These are phyloP conservation scores for Saccostrea glomerata DNA, from an alignment of 1,140 invertebrate genomes.

Conservation along the genomic window DNA sequence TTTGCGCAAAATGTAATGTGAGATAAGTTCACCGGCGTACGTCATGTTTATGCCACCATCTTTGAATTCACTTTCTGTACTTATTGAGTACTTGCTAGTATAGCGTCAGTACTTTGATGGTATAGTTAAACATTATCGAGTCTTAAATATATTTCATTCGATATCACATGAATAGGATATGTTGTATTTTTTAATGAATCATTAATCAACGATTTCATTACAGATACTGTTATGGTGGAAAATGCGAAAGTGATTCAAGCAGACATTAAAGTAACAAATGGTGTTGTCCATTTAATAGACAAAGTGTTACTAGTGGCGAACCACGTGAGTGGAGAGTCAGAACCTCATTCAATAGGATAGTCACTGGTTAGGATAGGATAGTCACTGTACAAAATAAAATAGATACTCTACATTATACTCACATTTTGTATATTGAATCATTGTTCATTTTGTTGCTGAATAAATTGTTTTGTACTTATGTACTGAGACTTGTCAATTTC, in stretches of 20 bases:
- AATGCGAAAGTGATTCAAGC: slow-evolving; percentile 32
- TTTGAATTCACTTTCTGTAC: no score
- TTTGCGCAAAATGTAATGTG: no score
- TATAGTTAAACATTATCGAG: no score
- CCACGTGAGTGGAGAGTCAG: slow-evolving; percentile 9
- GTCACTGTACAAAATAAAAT: no score
- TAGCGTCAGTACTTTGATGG: no score
- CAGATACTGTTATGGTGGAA: slow-evolving; percentile 33
- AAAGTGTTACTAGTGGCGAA: slow-evolving; percentile 33
- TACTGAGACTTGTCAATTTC: not conserved
- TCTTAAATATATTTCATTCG: no score
- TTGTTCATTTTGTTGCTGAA: not conserved
- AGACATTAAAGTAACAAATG: slow-evolving; percentile 43
- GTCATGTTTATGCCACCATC: no score
- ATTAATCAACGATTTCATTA: not conserved
- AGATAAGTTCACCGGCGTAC: no score
- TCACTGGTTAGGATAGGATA: not conserved
- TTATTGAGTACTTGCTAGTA: no score
- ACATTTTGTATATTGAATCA: not conserved
- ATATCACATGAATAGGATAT: no score
- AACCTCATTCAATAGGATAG: not conserved
- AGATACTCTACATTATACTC: not conserved
- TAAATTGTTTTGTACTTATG: slow-evolving; percentile 1
- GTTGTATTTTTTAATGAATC: no score
- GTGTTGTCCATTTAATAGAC: slow-evolving; percentile 46